Evolutionary conservation across 2,797 vertebrate species (phyloP).

Genomic region (Argyrosomus regius): DNA sequence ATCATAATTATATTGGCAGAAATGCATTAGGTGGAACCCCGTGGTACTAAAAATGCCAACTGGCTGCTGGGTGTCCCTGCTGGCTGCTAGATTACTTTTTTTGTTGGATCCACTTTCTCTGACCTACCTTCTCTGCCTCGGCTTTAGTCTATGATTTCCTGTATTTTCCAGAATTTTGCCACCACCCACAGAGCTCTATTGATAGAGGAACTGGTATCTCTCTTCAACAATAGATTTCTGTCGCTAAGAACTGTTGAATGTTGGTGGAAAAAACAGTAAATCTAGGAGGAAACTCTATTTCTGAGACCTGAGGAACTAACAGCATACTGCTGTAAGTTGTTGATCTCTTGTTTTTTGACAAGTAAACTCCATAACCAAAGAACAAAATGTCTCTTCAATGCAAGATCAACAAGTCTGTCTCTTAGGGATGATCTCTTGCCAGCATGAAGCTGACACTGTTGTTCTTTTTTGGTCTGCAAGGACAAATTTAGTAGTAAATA

Average conservation of each 20-base stretch:
- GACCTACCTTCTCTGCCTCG: constrained; percentile 41
- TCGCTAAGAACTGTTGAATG: constrained; percentile 12
- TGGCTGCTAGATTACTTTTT: constrained; percentile 66
- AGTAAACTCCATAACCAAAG: background rate
- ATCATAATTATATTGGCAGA: constrained; percentile 67
- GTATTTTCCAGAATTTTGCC: constrained; percentile 35
- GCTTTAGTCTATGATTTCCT: constrained; percentile 58
- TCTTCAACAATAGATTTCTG: constrained; percentile 23
- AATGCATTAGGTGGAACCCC: constrained; percentile 60
- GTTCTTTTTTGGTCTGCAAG: too few species aligned
- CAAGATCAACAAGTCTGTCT: background rate
- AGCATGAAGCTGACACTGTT: background rate
- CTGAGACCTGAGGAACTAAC: background rate
- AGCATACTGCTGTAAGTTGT: background rate
- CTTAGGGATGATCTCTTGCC: background rate
- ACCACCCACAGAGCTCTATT: constrained; percentile 33
- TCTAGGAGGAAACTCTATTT: background rate
- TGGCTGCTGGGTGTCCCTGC: constrained; percentile 50
- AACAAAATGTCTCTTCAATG: background rate
- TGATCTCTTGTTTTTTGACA: constrained; percentile 4
- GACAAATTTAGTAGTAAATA: background rate
- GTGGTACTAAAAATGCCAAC: constrained; percentile 54
- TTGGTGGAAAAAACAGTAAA: constrained; percentile 3
- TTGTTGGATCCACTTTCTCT: constrained; percentile 50
- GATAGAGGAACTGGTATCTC: constrained; percentile 39